A percentile compares a stretch with the other conserved stretches of the same genome.
Evolutionary conservation across 2,113 vertebrate species (phyloP).

Genomic region (Clarias magur): DNA sequence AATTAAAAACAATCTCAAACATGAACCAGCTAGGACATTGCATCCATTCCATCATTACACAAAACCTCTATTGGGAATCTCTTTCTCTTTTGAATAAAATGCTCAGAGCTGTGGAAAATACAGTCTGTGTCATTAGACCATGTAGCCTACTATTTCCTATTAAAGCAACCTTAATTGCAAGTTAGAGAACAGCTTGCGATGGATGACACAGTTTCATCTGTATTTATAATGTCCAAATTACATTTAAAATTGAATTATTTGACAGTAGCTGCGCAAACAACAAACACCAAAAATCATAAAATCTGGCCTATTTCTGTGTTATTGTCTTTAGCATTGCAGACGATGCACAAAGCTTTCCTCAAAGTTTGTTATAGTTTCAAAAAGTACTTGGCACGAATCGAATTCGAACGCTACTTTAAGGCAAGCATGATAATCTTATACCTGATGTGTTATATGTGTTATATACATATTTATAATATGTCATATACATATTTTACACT

Average conservation of each 20-base stretch:
- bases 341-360: not conserved
- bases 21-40: not conserved
- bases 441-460: not conserved
- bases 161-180: not conserved
- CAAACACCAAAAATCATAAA: not conserved
- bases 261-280: not conserved
- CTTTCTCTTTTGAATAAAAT: not conserved
- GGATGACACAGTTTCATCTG: not conserved
- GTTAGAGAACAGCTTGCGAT: not conserved
- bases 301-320: not conserved
- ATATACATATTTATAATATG: not conserved
- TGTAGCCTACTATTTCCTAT: not conserved
- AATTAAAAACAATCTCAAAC: not conserved
- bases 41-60: not conserved
- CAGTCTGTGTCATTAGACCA: not conserved
- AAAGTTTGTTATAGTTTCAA: not conserved
- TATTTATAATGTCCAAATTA: not conserved
- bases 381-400: not conserved
- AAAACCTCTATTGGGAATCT: conserved; percentile 16
- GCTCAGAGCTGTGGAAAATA: conserved; percentile 14
- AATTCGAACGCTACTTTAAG: not conserved
- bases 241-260: not conserved
- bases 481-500: not conserved
- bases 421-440: not conserved
- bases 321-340: not conserved